These are phyloP conservation scores for Halcyon senegalensis DNA, from an alignment of 2,113 vertebrate genomes.

Conservation along the genomic window DNA sequence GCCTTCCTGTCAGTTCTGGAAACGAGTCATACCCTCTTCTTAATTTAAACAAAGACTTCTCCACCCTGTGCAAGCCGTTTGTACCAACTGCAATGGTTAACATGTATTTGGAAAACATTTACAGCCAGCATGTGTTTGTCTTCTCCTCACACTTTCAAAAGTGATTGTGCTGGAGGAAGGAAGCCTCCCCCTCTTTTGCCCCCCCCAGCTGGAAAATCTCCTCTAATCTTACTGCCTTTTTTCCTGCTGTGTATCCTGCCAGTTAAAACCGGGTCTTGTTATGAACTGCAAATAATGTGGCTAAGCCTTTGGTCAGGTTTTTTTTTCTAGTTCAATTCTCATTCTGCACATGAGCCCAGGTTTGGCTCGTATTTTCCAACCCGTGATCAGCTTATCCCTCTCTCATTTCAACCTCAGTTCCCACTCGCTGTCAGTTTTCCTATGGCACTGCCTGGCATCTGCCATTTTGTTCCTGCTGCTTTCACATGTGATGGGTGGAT, in stretches of 20 bases:
- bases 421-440: neutral
- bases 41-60: neutral
- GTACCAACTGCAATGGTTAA: neutral
- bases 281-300: neutral
- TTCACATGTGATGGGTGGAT: neutral
- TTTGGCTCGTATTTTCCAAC: neutral
- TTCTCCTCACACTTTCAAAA: neutral
- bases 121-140: neutral
- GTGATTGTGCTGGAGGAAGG: conserved; percentile 22
- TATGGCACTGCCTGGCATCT: neutral
- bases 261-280: conserved; percentile 1
- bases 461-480: neutral
- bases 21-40: neutral
- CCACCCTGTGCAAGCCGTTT: neutral
- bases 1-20: neutral
- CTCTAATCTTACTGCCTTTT: conserved; percentile 18
- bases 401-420: neutral
- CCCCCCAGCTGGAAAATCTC: conserved; percentile 26
- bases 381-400: neutral
- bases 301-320: neutral
- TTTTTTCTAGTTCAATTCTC: neutral
- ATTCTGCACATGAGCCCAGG: neutral
- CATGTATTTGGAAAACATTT: neutral
- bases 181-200: neutral
- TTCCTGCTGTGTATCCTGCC: conserved; percentile 14